A percentile compares a stretch with the other conserved stretches of the same genome.
These are phyloP conservation scores for Dreissena polymorpha DNA, from an alignment of 1,140 invertebrate genomes.

Conservation along the genomic window DNA sequence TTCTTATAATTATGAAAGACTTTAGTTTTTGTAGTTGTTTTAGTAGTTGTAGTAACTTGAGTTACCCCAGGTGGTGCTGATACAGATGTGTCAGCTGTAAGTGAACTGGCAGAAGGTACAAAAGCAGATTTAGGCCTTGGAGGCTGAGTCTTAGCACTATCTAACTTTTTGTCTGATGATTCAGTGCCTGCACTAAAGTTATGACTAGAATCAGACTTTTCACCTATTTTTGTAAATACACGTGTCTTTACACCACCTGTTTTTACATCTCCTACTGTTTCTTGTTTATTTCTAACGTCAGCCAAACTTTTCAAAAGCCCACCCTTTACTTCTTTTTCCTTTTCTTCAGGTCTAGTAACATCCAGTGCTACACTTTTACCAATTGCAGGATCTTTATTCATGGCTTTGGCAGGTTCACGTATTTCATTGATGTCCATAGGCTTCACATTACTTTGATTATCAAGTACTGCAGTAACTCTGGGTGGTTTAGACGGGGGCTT, in stretches of 20 bases:
- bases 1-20: constrained; percentile 2
- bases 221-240: neutral
- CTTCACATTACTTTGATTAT: constrained; percentile 13
- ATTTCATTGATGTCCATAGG: constrained; percentile 47
- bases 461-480: neutral
- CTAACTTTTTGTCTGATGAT: constrained; percentile 3
- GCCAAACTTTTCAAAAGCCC: constrained; percentile 49
- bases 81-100: constrained; percentile 10
- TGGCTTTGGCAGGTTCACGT: constrained; percentile 13
- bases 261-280: constrained; percentile 11
- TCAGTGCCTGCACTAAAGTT: neutral
- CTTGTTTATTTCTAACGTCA: constrained; percentile 44
- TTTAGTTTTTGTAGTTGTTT: constrained; percentile 9
- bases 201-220: constrained; percentile 26
- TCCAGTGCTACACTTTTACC: constrained; percentile 25
- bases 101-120: constrained; percentile 31
- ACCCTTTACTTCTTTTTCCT: constrained; percentile 41
- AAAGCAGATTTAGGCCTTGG: constrained; percentile 48
- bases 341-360: constrained; percentile 32
- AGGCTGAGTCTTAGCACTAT: constrained; percentile 5
- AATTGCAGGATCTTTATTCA: constrained; percentile 26
- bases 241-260: neutral
- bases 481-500: constrained; percentile 13
- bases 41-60: constrained; percentile 27
- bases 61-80: constrained; percentile 23